Base-by-base conservation (phyloP, 2,797 vertebrate species). In the Poeciliopsis paucimaculata region DNA sequence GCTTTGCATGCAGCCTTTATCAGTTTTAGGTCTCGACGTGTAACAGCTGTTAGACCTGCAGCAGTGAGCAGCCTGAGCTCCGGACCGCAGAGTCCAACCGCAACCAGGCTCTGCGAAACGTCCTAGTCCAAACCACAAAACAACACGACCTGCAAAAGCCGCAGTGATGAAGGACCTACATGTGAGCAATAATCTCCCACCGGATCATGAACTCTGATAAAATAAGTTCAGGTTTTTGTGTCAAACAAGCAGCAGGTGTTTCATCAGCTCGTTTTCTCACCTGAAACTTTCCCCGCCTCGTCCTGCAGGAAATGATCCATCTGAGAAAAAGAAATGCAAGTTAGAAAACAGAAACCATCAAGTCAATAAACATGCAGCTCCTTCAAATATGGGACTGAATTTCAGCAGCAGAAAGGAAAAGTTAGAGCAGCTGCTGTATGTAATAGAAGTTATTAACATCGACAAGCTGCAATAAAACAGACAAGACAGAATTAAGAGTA, bases 1-100 rank as follows among this genome's bases (percentile, higher is more conserved):
- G 83, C 77, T 90, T 91, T 91, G 84, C 89, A 93, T 92, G 28
- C 53, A 46, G 73, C n/a, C 26, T 82, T 89, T 83, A 91, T 88
- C 90, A 73, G 72, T 72, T 62, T 72, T 10, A 45, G n/a, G 31
- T 39, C 68, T 76, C 39, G 51, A 81, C 77, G 41, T 73, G 49
- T 45, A 60, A 77, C 87, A 87, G 83, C 76, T 82, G 84, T 60
- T 60, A 31, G n/a, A 79, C 57, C 72, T 10, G 26, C 55, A 36
- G 73, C 46, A 76, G 55, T 39, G 39, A 73, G 0, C 9, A 71
- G 13, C 77, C 1, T 51, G 51, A 70, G 78, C 62, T 87, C 23
- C 15, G 47, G 9, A 39, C 28, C 26, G 13, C n/a, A 13, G 10
- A 49, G 36, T 8, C 2, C 8, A 31, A 80, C 64, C 57, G 68